These are phyloP conservation scores for Drosophila simulans DNA, from an alignment of 1,140 invertebrate genomes.

Conservation along the genomic window DNA sequence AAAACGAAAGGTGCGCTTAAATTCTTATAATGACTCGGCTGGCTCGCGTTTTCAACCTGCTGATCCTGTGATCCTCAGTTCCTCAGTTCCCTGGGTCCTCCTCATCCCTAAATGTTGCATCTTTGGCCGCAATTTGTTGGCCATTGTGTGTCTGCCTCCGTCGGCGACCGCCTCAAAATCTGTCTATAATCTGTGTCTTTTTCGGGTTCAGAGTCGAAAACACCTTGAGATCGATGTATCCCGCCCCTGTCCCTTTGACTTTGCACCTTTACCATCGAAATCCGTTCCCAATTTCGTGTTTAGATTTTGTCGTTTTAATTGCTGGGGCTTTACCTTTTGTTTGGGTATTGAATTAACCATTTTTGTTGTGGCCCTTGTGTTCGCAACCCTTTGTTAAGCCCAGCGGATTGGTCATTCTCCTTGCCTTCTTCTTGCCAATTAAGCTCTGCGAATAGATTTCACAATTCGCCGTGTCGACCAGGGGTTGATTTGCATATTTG, in stretches of 20 bases:
- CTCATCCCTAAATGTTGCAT: conserved; percentile 35
- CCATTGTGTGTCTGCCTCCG: conserved; percentile 35
- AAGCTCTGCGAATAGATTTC: conserved; percentile 80
- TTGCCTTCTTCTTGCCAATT: conserved; percentile 61
- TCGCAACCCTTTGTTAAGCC: conserved; percentile 60
- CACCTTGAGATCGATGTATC: conserved; percentile 61
- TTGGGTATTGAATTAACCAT: conserved; percentile 9
- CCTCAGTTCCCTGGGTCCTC: background rate
- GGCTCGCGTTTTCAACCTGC: conserved; percentile 49
- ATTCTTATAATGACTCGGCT: conserved; percentile 80
- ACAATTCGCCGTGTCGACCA: conserved; percentile 50
- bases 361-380: conserved; percentile 24
- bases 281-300: conserved; percentile 74
- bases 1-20: conserved; percentile 82
- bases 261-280: conserved; percentile 74
- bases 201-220: conserved; percentile 38
- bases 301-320: conserved; percentile 83
- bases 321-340: conserved; percentile 43
- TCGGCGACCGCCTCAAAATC: conserved; percentile 70
- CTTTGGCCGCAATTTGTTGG: conserved; percentile 49
- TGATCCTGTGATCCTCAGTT: conserved; percentile 7
- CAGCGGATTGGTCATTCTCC: conserved; percentile 54
- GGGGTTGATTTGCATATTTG: conserved; percentile 74
- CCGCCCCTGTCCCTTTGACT: conserved; percentile 20
- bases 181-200: conserved; percentile 81